Base-by-base conservation (phyloP, 1,140 invertebrate genomes). In the Drosophila lini region DNA sequence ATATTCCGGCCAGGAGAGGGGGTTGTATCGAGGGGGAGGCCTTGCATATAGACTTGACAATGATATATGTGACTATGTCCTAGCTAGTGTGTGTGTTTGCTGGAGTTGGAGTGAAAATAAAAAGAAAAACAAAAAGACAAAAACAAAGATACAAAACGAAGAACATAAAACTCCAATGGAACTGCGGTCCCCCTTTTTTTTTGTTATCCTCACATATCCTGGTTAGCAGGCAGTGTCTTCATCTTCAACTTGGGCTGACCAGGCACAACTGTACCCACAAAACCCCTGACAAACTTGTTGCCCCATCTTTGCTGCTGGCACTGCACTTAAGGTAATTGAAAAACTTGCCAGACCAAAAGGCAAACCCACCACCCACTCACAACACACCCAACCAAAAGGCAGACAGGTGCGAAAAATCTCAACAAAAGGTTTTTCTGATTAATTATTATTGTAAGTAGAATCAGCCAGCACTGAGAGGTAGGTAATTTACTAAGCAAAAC, bases 1-100 rank as follows among this genome's bases (percentile, higher is more conserved):
- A 88, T 88, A 80, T 86, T 73, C 53, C 19, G 53, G 74, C 56
- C n/a, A 10, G 25, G 19, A 9, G 31, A 48, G 15, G 15, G 7
- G 3, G 15, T 28, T 3, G 50, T 36, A n/a, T 7, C n/a, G n/a
- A 19, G 31, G 11, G 32, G 16, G 32, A 40, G 57, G 59, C 67
- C 83, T 88, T 86, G 82, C 83, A 86, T 86, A 86, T 88, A 86
- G 83, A 84, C 83, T 88, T 88, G 83, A 88, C 83, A 88, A 88
- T 88, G 83, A 88, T 88, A 88, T 88, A 88, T 88, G 84, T 80
- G 83, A 83, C 85, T 83, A 78, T 80, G 65, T 82, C 70, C 70
- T 69, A 55, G 79, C 59, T 68, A 61, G 52, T 74, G 59, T 64
- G 28, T 55, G 36, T 74, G 53, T 58, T 52, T 0, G 70, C 3